Conservation (phyloP, 2,797 vertebrate species). For the Lemur catta region DNA sequence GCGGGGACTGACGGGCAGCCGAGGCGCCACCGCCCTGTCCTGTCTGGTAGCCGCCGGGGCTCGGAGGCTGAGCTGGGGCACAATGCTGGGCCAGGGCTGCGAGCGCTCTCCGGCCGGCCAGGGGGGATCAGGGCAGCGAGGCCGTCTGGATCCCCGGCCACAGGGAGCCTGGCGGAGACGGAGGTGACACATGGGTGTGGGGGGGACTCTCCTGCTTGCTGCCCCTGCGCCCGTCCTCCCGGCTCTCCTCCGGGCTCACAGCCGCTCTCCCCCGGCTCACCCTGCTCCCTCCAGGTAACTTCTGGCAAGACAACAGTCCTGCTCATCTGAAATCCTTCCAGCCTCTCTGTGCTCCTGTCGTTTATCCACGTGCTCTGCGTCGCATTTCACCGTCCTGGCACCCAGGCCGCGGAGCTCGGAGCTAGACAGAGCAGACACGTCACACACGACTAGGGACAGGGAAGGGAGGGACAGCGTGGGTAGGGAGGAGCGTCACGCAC, state of each 20-base stretch:
- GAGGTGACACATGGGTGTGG: background rate
- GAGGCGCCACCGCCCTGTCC: background rate
- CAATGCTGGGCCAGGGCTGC: background rate
- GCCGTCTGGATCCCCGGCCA: background rate
- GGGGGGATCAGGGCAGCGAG: background rate
- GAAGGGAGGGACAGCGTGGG: too few species aligned
- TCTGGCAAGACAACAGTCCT: background rate
- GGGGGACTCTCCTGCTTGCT: accelerated
- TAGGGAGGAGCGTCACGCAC: too few species aligned
- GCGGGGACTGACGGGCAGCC: background rate
- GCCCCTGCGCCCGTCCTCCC: too few species aligned
- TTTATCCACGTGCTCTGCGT: background rate
- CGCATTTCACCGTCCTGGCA: background rate
- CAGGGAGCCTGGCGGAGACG: too few species aligned
- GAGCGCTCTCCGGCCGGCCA: background rate
- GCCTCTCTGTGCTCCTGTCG: background rate
- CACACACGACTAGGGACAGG: background rate
- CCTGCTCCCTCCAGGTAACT: background rate
- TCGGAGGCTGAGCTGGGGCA: background rate
- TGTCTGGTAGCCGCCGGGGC: too few species aligned
- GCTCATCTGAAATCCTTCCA: background rate
- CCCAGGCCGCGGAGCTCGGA: background rate
- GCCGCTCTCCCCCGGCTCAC: background rate
- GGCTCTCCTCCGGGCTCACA: background rate
- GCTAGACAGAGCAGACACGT: background rate